A percentile compares a stretch with the other conserved stretches of the same genome.
Evolutionary conservation across 1,140 invertebrate species (phyloP).

Genomic region (Drosophila malerkotliana): DNA sequence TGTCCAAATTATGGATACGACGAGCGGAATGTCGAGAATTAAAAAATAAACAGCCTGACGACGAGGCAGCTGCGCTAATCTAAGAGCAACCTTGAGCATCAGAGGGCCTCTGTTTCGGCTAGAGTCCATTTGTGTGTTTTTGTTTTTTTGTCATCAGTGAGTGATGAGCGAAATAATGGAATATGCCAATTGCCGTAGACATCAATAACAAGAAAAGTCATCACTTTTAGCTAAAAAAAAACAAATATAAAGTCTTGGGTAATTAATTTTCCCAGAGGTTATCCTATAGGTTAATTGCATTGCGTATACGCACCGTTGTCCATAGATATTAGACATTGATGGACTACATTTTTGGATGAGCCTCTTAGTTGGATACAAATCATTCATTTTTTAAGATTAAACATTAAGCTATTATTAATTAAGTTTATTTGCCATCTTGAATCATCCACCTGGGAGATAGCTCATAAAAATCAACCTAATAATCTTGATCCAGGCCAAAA

Average conservation of each 20-base stretch:
- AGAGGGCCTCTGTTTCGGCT: slow-evolving; percentile 44
- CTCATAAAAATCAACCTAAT: slow-evolving; percentile 13
- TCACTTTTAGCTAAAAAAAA: slow-evolving; percentile 10
- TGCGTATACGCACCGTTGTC: slow-evolving; percentile 52
- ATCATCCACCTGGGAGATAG: slow-evolving; percentile 6
- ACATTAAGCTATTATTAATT: no score
- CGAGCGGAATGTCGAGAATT: slow-evolving; percentile 17
- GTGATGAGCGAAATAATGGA: slow-evolving; percentile 74
- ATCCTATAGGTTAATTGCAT: slow-evolving; percentile 54
- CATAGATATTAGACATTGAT: slow-evolving; percentile 29
- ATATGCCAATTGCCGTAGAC: slow-evolving; percentile 75
- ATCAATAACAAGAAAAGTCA: slow-evolving; percentile 35
- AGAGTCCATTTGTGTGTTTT: slow-evolving; percentile 38
- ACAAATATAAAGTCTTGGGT: slow-evolving; percentile 22
- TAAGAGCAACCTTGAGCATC: slow-evolving; percentile 57
- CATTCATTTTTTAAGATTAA: no score
- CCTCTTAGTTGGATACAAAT: no score
- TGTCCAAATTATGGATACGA: slow-evolving; percentile 55
- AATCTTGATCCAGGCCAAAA: slow-evolving; percentile 9
- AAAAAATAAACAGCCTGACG: slow-evolving; percentile 37
- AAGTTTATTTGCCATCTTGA: slow-evolving; percentile 22
- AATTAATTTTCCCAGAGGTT: slow-evolving; percentile 49
- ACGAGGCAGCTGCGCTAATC: slow-evolving; percentile 53
- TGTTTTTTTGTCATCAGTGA: slow-evolving; percentile 40
- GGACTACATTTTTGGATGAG: neutral